Evolutionary conservation across 2,113 vertebrate genomes (phyloP).

Genomic region (Labeo catla): DNA sequence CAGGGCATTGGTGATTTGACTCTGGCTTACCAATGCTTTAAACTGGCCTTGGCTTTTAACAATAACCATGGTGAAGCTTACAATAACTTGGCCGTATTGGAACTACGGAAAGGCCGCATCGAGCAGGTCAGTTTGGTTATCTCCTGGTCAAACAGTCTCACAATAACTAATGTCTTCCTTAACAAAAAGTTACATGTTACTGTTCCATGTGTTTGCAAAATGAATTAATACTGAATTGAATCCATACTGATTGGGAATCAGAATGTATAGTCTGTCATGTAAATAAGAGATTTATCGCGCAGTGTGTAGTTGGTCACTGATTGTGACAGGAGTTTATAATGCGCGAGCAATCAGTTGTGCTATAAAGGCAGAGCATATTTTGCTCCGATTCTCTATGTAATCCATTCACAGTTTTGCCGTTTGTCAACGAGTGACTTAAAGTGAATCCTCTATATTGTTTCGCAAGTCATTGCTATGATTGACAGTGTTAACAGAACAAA

Average conservation of each 20-base stretch:
- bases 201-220: background rate
- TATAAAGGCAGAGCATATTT: no score
- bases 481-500: no score
- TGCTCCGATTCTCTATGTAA: no score
- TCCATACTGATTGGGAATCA: background rate
- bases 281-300: no score
- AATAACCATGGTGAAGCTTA: constrained; percentile 92
- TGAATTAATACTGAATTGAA: background rate
- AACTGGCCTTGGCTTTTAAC: constrained; percentile 87
- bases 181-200: background rate
- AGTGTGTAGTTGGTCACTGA: no score
- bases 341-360: no score
- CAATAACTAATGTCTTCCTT: background rate
- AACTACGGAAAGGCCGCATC: constrained; percentile 86
- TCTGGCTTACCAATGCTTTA: constrained; percentile 93
- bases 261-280: no score
- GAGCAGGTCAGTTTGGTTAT: constrained; percentile 84
- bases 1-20: constrained; percentile 90
- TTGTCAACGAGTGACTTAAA: no score
- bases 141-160: background rate
- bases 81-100: constrained; percentile 95
- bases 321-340: no score
- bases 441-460: no score
- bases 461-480: no score
- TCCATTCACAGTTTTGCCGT: no score